These are phyloP conservation scores for Periplaneta americana DNA, from an alignment of 1,140 invertebrate species.

Conservation along the genomic window DNA sequence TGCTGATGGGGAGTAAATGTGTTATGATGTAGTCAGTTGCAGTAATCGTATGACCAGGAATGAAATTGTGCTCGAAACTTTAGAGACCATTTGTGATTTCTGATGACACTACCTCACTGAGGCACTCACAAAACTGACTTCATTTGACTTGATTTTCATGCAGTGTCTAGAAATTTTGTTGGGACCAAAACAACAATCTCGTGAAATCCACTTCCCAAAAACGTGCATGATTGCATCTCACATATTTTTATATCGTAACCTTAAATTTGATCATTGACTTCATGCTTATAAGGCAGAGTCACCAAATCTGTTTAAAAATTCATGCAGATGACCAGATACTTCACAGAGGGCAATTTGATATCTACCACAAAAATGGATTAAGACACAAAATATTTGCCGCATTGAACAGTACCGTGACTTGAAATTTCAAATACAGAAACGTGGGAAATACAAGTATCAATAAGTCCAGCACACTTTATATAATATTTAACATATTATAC, in stretches of 20 bases:
- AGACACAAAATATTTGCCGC: neutral
- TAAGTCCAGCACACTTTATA: conserved; percentile 4
- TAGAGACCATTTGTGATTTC: no score
- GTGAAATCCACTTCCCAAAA: neutral
- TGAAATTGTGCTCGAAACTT: no score
- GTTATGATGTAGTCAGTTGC: no score
- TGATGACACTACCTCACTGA: no score
- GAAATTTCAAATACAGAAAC: neutral
- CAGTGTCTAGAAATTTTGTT: neutral
- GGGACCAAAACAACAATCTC: neutral
- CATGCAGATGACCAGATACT: neutral
- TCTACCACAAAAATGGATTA: neutral
- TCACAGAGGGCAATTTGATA: neutral
- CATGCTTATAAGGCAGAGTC: neutral
- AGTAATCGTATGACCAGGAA: no score
- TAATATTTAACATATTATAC: neutral
- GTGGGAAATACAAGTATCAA: neutral
- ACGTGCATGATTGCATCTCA: neutral
- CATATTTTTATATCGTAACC: neutral
- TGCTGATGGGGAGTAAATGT: no score
- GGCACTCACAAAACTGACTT: no score
- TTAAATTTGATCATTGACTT: neutral
- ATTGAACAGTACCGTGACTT: neutral
- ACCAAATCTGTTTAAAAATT: neutral
- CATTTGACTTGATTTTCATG: neutral